Conservation (phyloP, 2,113 vertebrate genomes). For the Echinops telfairi region DNA sequence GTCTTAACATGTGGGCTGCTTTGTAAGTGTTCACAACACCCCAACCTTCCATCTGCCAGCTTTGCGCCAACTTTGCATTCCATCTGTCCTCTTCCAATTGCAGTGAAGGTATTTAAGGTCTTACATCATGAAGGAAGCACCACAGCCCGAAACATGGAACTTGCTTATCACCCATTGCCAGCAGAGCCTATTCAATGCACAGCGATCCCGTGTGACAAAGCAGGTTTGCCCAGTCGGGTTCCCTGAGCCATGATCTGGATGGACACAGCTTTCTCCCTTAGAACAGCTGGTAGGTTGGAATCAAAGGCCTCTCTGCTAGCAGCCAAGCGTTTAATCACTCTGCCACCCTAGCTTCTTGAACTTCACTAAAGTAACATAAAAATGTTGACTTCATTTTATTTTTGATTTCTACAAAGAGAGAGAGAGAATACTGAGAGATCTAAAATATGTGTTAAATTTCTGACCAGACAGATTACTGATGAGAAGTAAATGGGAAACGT, state of each 20-base stretch:
- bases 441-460: slow-evolving; percentile 19
- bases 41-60: not conserved
- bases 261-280: not conserved
- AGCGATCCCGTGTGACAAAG: not conserved
- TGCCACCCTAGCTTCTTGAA: not conserved
- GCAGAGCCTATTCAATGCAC: no score
- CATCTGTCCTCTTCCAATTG: not conserved
- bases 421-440: not conserved
- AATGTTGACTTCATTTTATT: no score
- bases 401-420: no score
- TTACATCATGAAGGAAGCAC: not conserved
- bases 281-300: not conserved
- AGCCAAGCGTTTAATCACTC: not conserved
- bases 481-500: slow-evolving; percentile 36
- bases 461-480: not conserved
- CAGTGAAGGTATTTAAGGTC: not conserved
- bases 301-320: not conserved
- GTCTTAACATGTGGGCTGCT: not conserved
- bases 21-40: accelerated
- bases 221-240: not conserved
- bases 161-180: not conserved
- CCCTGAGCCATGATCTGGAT: not conserved
- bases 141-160: accelerated
- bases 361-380: no score
- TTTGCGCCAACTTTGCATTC: not conserved